Base-by-base conservation (phyloP, 2,888 invertebrate genomes). In the Heteromyza rotundicornis region DNA sequence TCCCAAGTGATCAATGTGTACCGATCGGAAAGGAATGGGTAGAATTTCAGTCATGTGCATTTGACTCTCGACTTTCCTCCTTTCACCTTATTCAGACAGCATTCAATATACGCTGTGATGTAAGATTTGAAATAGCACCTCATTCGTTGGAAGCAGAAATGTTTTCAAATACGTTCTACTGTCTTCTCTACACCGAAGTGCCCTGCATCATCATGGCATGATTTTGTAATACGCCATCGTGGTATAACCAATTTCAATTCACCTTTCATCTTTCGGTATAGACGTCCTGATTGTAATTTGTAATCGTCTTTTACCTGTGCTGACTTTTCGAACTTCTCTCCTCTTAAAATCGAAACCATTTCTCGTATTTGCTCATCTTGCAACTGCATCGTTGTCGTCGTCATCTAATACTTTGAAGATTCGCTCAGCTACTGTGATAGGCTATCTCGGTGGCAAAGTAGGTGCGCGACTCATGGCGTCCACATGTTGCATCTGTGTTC, bases 401-500 rank as follows among this genome's bases (percentile, higher is more conserved):
- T 19, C 17, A 14, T 20, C n/a, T 3, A 27, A 56, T 40, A 64
- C 20, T n/a, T 60, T 62, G n/a, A 58, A 32, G 7, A 67, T 57
- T 2, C 47, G 57, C 20, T 60, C 64, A 1, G 62, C 51, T 5
- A 62, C 63, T 8, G 40, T 59, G 10, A 40, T 17, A 1, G 27
- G n/a, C 32, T 60, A 54, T 2, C 50, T 20, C 12, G 53, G 56
- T 36, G 40, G 54, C 8, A 54, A 23, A 8, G 59, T 58, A 19
- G 66, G 66, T 16, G 57, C 50, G 63, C 77, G 19, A 64, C 73
- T 75, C 58, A 78, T 60, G 36, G 77, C 65, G 32, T 80, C 80
- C 0, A 78, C 78, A 60, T 80, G 79, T 52, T 59, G 17, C 75
- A 81, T 78, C 57, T 66, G 49, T 2, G 61, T 57, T 14, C 71